A percentile compares a stretch with the other conserved stretches of the same genome.
These are phyloP conservation scores for Leptinotarsa undecemlineata DNA, from an alignment of 1,140 invertebrate genomes.

Conservation along the genomic window DNA sequence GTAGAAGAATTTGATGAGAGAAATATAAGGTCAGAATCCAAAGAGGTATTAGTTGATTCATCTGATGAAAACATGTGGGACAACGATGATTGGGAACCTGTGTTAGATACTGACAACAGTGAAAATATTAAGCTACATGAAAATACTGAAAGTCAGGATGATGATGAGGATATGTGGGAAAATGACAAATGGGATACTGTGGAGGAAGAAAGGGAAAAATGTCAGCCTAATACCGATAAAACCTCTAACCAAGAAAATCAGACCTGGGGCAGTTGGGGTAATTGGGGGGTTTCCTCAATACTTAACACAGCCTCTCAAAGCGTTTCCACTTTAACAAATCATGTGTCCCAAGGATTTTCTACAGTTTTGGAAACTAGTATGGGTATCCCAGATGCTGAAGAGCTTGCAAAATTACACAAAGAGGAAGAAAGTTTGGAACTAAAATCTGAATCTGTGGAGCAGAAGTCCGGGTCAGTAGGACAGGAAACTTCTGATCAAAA, in stretches of 20 bases:
- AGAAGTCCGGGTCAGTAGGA: conserved; percentile 24
- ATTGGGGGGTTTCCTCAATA: conserved; percentile 74
- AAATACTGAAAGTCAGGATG: conserved; percentile 31
- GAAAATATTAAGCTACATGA: conserved; percentile 11
- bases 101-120: neutral
- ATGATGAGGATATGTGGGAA: conserved; percentile 41
- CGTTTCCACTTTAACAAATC: conserved; percentile 73
- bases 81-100: conserved; percentile 46
- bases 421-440: conserved; percentile 13
- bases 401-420: conserved; percentile 61
- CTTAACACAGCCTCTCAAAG: conserved; percentile 73
- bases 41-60: conserved; percentile 10
- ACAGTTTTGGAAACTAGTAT: conserved; percentile 77
- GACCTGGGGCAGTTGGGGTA: conserved; percentile 59
- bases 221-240: too few relatives aligned
- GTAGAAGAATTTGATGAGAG: conserved; percentile 6
- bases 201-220: conserved; percentile 20
- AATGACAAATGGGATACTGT: conserved; percentile 48
- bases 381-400: conserved; percentile 75
- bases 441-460: neutral
- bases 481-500: conserved; percentile 19
- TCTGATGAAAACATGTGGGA: conserved; percentile 49
- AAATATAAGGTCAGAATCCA: neutral
- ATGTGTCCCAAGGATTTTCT: conserved; percentile 75
- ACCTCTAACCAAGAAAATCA: too few relatives aligned